Base-by-base conservation (phyloP, 2,888 invertebrate species). In the Drosophila atroscutellata region DNA sequence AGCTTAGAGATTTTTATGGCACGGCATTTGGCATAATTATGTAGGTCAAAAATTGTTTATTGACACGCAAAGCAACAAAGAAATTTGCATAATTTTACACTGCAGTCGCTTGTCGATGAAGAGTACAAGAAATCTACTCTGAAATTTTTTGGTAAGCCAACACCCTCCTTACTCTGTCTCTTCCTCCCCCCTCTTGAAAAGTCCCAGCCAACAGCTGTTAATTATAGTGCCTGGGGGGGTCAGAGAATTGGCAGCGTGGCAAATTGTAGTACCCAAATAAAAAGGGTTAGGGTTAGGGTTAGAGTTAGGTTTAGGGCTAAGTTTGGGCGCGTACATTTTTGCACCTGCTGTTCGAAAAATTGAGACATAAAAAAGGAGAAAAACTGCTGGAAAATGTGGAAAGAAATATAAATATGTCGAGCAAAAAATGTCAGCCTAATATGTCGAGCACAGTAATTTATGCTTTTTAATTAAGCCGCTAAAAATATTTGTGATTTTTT, bases 21-120 rank as follows among this genome's bases (percentile, higher is more conserved):
- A 85, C 80, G 85, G 90, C 88, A 89, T 86, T 90, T 86, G 87
- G 91, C 83, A 90, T 92, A 92, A 91, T 91, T 92, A 91, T 92
- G 90, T 92, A 89, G 92, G 92, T 92, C 92, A 92, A 87, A 91
- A 92, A 91, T 91, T 90, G 91, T 90, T 90, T 91, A 90, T 92
- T 91, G 92, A 90, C 91, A 91, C 92, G 92, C 92, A 87, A 90
- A 87, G 76, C 83, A 86, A 83, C 88, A 76, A 68, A 79, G 86
- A 86, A 86, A 86, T 86, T 86, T 86, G 86, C 86, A 86, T 86
- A 86, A 86, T 86, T 90, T 88, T 90, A 86, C 86, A 86, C 86
- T 88, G 86, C 80, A 85, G 80, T 75, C 68, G 75, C 75, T 47
- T 61, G 72, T 65, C 69, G 78, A 72, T 39, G 37, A 45, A 62